phyloP scores from a whole-genome alignment of 92 coral and sea anemone species.

The Montipora capitata region DNA sequence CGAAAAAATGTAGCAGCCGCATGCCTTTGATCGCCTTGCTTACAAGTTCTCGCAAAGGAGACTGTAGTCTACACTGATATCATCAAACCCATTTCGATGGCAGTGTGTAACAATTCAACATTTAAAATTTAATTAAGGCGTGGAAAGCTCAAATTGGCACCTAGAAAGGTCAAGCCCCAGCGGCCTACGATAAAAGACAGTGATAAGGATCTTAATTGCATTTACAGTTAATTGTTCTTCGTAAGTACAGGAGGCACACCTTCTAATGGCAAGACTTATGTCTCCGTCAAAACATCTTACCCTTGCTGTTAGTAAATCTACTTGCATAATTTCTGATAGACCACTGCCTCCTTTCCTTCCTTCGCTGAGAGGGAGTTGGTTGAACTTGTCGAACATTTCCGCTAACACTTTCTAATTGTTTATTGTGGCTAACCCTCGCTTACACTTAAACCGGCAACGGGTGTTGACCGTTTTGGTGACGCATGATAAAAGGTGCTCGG shows the following conservation, averaged over 20 bases:
- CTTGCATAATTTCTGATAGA: constrained; percentile 43
- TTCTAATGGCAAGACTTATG: constrained; percentile 49
- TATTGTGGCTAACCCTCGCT: constrained; percentile 71
- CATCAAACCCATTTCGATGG: constrained; percentile 59
- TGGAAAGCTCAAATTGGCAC: constrained; percentile 96
- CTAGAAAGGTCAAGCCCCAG: constrained; percentile 92
- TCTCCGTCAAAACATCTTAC: constrained; percentile 45
- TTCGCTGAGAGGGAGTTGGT: constrained; percentile 85
- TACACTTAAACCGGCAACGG: constrained; percentile 76
- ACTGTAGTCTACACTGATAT: constrained; percentile 74
- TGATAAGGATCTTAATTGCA: constrained; percentile 98
- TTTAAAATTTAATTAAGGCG: constrained; percentile 98
- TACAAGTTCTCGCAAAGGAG: constrained; percentile 52
- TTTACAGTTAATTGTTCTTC: constrained; percentile 94
- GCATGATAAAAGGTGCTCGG: constrained; percentile 77
- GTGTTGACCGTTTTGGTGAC: constrained; percentile 83
- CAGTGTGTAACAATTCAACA: constrained; percentile 81
- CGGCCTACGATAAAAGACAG: constrained; percentile 90
- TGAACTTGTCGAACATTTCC: constrained; percentile 92
- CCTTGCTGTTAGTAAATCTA: constrained; percentile 16
- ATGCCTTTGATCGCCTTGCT: constrained; percentile 16
- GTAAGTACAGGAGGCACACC: constrained; percentile 84
- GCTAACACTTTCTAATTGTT: constrained; percentile 94
- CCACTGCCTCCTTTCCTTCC: constrained; percentile 74
- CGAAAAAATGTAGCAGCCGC: neutral